These are phyloP conservation scores for Crepidodera aurea DNA, from an alignment of 2,888 invertebrate genomes.

Conservation along the genomic window DNA sequence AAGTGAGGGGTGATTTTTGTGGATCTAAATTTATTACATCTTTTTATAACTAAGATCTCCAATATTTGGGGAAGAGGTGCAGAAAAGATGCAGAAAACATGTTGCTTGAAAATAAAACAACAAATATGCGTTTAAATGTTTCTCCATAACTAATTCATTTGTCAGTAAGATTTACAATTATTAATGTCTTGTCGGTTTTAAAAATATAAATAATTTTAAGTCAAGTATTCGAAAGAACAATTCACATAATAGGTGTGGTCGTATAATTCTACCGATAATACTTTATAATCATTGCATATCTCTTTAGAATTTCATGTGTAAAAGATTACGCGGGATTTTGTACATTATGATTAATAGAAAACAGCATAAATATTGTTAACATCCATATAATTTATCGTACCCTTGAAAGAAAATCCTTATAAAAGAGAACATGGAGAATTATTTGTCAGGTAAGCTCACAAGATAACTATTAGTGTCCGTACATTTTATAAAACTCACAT, in stretches of 20 bases:
- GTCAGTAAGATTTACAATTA: not conserved
- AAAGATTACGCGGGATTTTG: constrained; percentile 20
- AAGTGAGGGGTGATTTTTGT: too few species aligned
- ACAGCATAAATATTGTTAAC: constrained; percentile 16
- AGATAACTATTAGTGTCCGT: not conserved
- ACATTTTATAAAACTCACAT: too few species aligned
- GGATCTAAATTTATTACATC: too few species aligned
- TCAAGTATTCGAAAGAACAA: constrained; percentile 13
- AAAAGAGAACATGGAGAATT: not conserved
- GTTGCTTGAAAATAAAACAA: too few species aligned
- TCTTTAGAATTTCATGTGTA: constrained; percentile 13
- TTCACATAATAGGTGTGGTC: constrained; percentile 13
- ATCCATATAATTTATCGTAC: constrained; percentile 11
- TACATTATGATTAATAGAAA: constrained; percentile 20
- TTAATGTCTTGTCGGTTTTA: not conserved
- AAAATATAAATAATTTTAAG: constrained; percentile 18
- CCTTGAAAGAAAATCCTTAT: constrained; percentile 14
- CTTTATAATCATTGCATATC: constrained; percentile 17
- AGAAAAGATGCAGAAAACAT: too few species aligned
- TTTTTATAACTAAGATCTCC: too few species aligned
- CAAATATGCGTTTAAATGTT: too few species aligned
- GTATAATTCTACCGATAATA: constrained; percentile 16
- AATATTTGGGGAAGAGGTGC: too few species aligned
- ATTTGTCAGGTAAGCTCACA: not conserved
- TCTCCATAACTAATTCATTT: not conserved